These are phyloP conservation scores for Eidolon helvum DNA, from an alignment of 2,113 vertebrate genomes.

Conservation along the genomic window DNA sequence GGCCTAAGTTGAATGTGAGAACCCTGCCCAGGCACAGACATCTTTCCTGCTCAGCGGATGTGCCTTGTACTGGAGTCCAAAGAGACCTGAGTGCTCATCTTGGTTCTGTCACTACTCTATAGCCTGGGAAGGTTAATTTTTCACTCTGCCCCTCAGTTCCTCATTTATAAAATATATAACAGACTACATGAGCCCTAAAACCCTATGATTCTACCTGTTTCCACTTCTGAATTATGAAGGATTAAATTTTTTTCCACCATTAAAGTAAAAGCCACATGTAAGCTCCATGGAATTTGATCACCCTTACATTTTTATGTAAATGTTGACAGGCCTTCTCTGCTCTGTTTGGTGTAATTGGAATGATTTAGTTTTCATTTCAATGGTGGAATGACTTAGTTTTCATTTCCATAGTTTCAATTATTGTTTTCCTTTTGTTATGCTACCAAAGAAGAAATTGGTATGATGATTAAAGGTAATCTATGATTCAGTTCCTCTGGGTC, in stretches of 20 bases:
- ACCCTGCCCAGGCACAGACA: neutral
- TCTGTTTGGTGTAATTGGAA: conserved; percentile 14
- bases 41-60: neutral
- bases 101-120: neutral
- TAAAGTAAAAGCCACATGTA: conserved; percentile 27
- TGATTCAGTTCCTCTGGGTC: conserved; percentile 29
- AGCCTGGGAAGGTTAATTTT: neutral
- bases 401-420: neutral
- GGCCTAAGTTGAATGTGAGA: neutral
- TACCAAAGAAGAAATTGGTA: conserved; percentile 18
- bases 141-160: neutral
- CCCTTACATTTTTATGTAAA: neutral
- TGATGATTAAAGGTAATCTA: neutral
- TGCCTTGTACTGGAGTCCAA: neutral
- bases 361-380: conserved; percentile 29
- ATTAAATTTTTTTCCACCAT: neutral
- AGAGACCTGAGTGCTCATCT: neutral
- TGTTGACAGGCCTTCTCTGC: neutral
- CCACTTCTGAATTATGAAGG: neutral
- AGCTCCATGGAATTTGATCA: neutral
- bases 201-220: neutral
- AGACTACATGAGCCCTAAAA: neutral
- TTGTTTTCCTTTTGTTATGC: conserved; percentile 2
- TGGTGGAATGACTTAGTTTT: conserved; percentile 38
- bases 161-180: neutral